Evolutionary conservation across 1,140 invertebrate genomes (phyloP).

Genomic region (Ephestia elutella): DNA sequence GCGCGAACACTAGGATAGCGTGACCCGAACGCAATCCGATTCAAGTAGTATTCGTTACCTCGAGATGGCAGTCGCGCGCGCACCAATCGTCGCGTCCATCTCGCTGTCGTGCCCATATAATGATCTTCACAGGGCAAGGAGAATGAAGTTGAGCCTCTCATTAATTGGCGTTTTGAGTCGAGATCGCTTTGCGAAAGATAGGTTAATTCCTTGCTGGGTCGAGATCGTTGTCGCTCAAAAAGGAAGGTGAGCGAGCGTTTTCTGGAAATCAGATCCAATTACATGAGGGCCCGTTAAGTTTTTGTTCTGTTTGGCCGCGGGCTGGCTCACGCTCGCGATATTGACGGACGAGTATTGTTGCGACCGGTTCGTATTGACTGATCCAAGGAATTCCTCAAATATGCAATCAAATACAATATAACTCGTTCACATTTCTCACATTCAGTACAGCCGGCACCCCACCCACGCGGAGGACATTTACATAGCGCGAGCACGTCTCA

Average conservation of each 20-base stretch:
- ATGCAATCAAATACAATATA: conserved; percentile 13
- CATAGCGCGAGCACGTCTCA: conserved; percentile 72
- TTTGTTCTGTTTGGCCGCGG: conserved; percentile 67
- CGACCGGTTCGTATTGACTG: conserved; percentile 39
- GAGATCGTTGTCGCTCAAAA: conserved; percentile 73
- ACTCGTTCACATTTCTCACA: conserved; percentile 43
- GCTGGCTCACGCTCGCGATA: conserved; percentile 48
- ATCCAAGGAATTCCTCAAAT: conserved; percentile 36
- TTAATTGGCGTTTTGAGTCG: conserved; percentile 73
- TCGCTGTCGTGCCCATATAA: conserved; percentile 73
- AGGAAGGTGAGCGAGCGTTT: conserved; percentile 70
- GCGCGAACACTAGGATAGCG: conserved; percentile 66
- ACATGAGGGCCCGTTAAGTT: conserved; percentile 68
- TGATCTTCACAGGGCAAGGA: conserved; percentile 72
- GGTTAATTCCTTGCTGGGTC: conserved; percentile 69
- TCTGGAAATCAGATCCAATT: conserved; percentile 74
- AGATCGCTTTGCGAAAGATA: conserved; percentile 72
- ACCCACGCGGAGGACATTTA: conserved; percentile 66
- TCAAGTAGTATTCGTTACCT: conserved; percentile 67
- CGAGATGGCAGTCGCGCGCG: conserved; percentile 61
- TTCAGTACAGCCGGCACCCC: conserved; percentile 55
- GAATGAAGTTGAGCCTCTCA: conserved; percentile 74
- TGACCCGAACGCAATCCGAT: conserved; percentile 72
- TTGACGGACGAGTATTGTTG: conserved; percentile 52
- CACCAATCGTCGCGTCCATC: conserved; percentile 72